A percentile compares a stretch with the other conserved stretches of the same genome.
Evolutionary conservation across 2,113 vertebrate species (phyloP).

Genomic region (Trachemys scripta): DNA sequence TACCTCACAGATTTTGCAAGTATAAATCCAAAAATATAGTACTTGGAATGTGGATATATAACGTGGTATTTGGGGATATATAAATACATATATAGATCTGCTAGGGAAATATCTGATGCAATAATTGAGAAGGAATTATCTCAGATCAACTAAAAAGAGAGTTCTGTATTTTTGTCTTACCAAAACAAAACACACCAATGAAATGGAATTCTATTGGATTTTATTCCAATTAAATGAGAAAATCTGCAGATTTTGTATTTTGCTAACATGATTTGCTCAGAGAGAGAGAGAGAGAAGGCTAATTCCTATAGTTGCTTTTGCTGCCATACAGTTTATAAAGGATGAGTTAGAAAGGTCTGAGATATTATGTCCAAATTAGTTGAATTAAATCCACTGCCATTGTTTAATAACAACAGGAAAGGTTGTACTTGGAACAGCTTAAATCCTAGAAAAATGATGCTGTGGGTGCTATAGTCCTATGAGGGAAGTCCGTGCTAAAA

Average conservation of each 20-base stretch:
- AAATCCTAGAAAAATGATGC: not conserved
- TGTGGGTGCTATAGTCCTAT: accelerated
- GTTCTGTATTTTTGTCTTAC: conserved; percentile 22
- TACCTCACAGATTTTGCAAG: not conserved
- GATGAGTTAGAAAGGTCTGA: conserved; percentile 2
- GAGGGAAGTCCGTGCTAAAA: not conserved
- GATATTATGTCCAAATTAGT: not conserved
- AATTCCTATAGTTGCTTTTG: conserved; percentile 38
- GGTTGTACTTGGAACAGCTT: not conserved
- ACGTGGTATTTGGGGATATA: conserved; percentile 2
- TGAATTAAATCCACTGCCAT: conserved; percentile 12
- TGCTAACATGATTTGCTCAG: conserved; percentile 7
- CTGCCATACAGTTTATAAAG: conserved; percentile 45
- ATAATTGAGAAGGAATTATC: conserved; percentile 33
- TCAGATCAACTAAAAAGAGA: conserved; percentile 56
- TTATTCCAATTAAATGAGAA: conserved; percentile 39
- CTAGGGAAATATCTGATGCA: conserved; percentile 43
- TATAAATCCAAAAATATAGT: conserved; percentile 42
- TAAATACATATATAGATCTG: conserved; percentile 28
- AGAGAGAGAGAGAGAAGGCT: not conserved
- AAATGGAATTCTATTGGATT: conserved; percentile 42
- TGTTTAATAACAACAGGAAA: conserved; percentile 49
- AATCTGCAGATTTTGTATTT: conserved; percentile 33
- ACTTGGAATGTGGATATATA: conserved; percentile 28
- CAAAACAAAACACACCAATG: not conserved